Evolutionary conservation across 2,797 vertebrate genomes (phyloP), one percentile per base, ranked within the genome.

Genomic region (Epinephelus coioides): DNA sequence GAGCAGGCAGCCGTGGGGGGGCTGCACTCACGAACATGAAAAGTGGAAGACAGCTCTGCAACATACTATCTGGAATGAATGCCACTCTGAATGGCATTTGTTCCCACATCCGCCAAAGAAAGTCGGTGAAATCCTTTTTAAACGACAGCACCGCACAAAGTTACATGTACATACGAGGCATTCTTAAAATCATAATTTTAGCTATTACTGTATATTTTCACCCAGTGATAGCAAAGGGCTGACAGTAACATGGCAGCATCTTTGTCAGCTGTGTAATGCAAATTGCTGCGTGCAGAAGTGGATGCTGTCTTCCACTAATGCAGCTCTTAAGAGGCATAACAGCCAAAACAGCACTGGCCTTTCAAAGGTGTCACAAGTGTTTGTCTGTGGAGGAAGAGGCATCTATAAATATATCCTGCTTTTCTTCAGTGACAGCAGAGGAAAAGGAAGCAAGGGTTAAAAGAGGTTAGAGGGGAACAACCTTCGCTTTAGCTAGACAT

Each of bases 371-470:
- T 71, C 86, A 72, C 57, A 81, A 53, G 83, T 80, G 86, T 81
- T 88, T 82, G 83, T 80, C 79, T 63, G 70, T n/a, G 66, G 75
- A 88, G 88, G 86, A 93, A 89, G 74, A 88, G 43, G 59, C 75
- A 61, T 62, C 72, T 84, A 83, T 90, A 90, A 90, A 92, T 86
- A 88, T 82, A 78, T 89, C 80, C 84, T 83, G 86, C 73, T 80
- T 78, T 81, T 68, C 69, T 76, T 78, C 73, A 51, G 40, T 63
- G 76, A 86, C 65, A 50, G 72, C 56, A 56, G 61, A 56, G 78
- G 78, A 82, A 89, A 83, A 69, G 82, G 88, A 90, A 90, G 82
- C 81, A 23, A 57, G 77, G 73, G 78, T 84, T 80, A 51, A 73
- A 83, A 60, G 66, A 79, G 73, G 76, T 73, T 46, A 8, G 14